phyloP scores from a whole-genome alignment of 2,888 invertebrate genomes.

The Drosophila pullipes region DNA sequence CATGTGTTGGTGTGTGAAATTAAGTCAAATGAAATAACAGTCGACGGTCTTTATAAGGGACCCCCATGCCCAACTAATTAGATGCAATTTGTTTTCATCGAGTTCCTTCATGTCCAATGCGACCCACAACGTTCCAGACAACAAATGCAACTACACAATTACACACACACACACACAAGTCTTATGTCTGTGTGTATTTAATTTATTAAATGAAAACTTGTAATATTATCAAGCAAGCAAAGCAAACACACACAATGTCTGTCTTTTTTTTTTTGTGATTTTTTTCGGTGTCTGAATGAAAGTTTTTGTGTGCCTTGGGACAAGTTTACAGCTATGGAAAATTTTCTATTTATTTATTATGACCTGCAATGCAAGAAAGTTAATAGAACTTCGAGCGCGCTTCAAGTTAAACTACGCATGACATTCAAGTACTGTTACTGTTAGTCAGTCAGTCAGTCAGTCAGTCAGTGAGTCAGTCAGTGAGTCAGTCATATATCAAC shows the following conservation, averaged over 20 bases:
- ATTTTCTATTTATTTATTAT: constrained; percentile 23
- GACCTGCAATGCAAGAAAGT: constrained; percentile 52
- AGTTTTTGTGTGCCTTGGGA: constrained; percentile 38
- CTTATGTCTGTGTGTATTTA: constrained; percentile 19
- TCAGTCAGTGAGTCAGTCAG: not conserved
- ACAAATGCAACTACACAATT: constrained; percentile 18
- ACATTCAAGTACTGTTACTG: constrained; percentile 33
- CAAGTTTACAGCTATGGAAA: constrained; percentile 47
- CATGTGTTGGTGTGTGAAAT: constrained; percentile 34
- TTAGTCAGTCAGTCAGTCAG: not conserved
- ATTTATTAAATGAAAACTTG: constrained; percentile 55
- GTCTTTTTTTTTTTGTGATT: not conserved
- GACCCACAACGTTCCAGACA: constrained; percentile 48
- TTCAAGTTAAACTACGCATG: constrained; percentile 55
- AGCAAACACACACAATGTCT: constrained; percentile 18
- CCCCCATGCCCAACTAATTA: constrained; percentile 56
- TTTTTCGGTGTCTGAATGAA: constrained; percentile 41
- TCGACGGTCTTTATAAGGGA: constrained; percentile 51
- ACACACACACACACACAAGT: not conserved
- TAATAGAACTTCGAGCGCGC: constrained; percentile 41
- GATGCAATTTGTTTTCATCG: constrained; percentile 76
- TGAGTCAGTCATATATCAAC: constrained; percentile 5
- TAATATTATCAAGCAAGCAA: constrained; percentile 32
- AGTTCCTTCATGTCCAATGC: constrained; percentile 35
- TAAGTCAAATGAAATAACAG: constrained; percentile 41